Evolutionary conservation across 2,888 invertebrate genomes (phyloP), one percentile per base, ranked within the genome.

Genomic region (Lypha dubia): DNA sequence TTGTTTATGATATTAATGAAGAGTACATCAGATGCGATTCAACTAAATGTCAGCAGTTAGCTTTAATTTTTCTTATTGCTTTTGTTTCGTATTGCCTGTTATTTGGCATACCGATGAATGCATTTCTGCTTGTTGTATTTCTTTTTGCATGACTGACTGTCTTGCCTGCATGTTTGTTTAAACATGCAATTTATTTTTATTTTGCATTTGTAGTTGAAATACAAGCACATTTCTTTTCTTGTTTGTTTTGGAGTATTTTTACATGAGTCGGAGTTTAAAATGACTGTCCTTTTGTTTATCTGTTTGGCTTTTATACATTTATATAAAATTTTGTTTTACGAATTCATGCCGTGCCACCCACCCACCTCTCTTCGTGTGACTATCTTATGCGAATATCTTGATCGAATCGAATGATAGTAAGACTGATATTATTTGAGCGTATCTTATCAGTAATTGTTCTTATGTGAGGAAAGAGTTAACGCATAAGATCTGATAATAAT

Each of bases 141-240:
- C 63, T 38, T 22, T 7, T n/a, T n/a, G 1, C 24, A 13, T 49
- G 53, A 35, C 53, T 65, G 49, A 1, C 53, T 32, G 28, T n/a
- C 11, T 70, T 70, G 60, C 65, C 83, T 73, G 79, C 74, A 79
- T 67, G 65, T 56, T 65, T 58, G 60, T 22, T 75, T 56, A 67
- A 79, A 80, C 60, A 75, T 79, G 71, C 28, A 84, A 84, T 79
- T 65, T 79, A 44, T 71, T 76, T 32, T 83, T 7, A 60, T 41
- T 60, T 49, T 60, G 17, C 56, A 67, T n/a, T 53, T 73, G 24
- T 44, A n/a, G 32, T 38, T 1, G 44, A n/a, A n/a, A n/a, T n/a
- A n/a, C n/a, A n/a, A n/a, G 15, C 51, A 38, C 70, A 9, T 46
- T 63, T 38, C 41, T 65, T 44, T 53, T 56, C 20, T 15, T 41